Evolutionary conservation across 1,140 invertebrate species (phyloP), one percentile per base, ranked within the genome.

Genomic region (Drosophila rufa): DNA sequence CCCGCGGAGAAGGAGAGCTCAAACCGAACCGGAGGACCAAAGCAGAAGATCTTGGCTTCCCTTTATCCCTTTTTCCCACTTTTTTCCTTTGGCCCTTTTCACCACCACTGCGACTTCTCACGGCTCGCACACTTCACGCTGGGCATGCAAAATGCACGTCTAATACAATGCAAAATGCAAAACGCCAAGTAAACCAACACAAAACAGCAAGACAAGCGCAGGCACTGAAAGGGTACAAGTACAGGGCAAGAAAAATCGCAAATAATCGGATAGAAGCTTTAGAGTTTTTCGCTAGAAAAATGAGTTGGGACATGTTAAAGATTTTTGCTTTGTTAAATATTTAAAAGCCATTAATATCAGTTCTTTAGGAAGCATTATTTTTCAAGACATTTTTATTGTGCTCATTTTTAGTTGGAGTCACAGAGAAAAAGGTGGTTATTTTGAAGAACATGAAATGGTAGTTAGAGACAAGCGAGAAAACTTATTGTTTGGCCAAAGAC

Each of bases 111-210:
- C 75, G 79, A 80, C 56, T 80, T 79, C 70, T 71, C 75, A 55
- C 75, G 55, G 51, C 33, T 40, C 53, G 38, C 56, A 84, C 78
- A 85, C 81, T 90, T 90, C 85, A 90, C 79, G 85, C 86, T 90
- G 86, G 81, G 85, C 85, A 91, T 90, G 86, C 85, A 91, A 78
- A 90, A 90, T 90, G 85, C 53, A 89, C 89, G 80, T 90, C 86
- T 90, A 90, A 90, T 82, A 90, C 85, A 90, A 89, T 91, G 77
- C 84, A 70, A 79, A 86, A 75, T 84, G 74, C 74, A 89, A 90
- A 89, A 89, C 76, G 86, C 69, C 81, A 89, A 80, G 78, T 73
- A 70, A 78, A 73, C 53, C 67, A 81, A 62, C 48, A 55, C 25
- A 68, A 66, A 69, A 65, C 47, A 36, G 47, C 45, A 11, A 55